Conservation (phyloP, 2,888 invertebrate species). For the Cerastis rubricosa region DNA sequence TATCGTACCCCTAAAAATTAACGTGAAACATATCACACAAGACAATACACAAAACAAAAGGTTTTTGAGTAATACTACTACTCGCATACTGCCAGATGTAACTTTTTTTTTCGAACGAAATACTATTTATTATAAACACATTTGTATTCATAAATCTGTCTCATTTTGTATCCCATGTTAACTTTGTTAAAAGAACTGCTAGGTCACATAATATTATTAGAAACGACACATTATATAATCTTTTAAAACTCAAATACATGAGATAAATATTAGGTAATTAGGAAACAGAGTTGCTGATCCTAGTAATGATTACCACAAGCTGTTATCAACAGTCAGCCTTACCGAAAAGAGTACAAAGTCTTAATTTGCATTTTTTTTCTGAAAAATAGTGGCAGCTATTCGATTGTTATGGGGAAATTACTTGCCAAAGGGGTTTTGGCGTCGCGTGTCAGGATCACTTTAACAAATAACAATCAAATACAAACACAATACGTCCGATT, state of each 20-base stretch:
- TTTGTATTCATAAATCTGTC: background rate
- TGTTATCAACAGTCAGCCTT: background rate
- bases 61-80: background rate
- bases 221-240: background rate
- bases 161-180: background rate
- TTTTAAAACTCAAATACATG: background rate
- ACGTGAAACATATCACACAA: constrained; percentile 5
- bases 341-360: background rate
- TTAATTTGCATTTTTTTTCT: background rate
- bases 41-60: background rate
- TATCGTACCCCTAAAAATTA: background rate
- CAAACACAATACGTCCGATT: constrained; percentile 15
- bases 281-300: background rate
- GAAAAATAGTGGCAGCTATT: constrained; percentile 7
- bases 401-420: background rate
- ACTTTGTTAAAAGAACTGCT: background rate
- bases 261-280: background rate
- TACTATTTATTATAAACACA: background rate
- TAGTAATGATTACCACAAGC: background rate
- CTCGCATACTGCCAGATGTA: background rate
- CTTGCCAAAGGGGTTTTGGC: background rate
- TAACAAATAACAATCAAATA: constrained; percentile 34
- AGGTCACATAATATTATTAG: background rate
- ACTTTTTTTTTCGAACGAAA: background rate
- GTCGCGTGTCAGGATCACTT: constrained; percentile 3